A percentile compares a stretch with the other conserved stretches of the same genome.
phyloP scores from a whole-genome alignment of 2,113 vertebrate species.

The Anhinga rufa region DNA sequence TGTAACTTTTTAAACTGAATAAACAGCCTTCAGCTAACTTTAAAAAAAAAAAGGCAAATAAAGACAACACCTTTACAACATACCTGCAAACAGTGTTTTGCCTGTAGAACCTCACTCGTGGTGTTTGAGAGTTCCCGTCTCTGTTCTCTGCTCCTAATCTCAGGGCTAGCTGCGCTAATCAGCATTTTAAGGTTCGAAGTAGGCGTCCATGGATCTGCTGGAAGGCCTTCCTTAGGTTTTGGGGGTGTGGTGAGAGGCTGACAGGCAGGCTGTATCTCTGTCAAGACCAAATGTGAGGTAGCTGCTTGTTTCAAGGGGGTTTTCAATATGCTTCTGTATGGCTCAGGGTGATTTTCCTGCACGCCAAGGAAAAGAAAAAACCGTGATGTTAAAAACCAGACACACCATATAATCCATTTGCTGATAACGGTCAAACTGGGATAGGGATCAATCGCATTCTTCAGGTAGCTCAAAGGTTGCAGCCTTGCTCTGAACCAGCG shows the following conservation, averaged over 20 bases:
- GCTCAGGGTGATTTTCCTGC: conserved; percentile 76
- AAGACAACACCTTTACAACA: neutral
- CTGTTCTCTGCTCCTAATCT: conserved; percentile 91
- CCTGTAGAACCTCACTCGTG: conserved; percentile 62
- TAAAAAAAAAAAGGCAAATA: neutral
- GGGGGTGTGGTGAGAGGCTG: conserved; percentile 85
- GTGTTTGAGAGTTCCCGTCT: conserved; percentile 66
- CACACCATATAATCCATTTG: neutral
- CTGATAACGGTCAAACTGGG: fast-evolving
- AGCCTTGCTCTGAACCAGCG: neutral
- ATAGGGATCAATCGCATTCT: neutral
- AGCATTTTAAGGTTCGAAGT: conserved; percentile 97
- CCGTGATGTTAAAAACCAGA: fast-evolving
- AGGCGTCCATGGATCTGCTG: conserved; percentile 92
- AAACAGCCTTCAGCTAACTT: neutral
- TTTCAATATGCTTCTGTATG: conserved; percentile 49
- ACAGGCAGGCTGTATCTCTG: conserved; percentile 65
- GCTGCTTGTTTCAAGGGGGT: conserved; percentile 69
- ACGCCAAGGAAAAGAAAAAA: neutral
- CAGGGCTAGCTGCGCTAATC: conserved; percentile 91
- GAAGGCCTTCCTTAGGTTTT: conserved; percentile 75
- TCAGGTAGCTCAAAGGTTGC: fast-evolving
- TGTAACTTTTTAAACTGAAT: neutral
- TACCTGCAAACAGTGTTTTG: conserved; percentile 76
- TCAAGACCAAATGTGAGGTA: conserved; percentile 14